A percentile compares a stretch with the other conserved stretches of the same genome.
Conservation (phyloP, 2,888 invertebrate genomes). For the Ypsolopha sequella region DNA sequence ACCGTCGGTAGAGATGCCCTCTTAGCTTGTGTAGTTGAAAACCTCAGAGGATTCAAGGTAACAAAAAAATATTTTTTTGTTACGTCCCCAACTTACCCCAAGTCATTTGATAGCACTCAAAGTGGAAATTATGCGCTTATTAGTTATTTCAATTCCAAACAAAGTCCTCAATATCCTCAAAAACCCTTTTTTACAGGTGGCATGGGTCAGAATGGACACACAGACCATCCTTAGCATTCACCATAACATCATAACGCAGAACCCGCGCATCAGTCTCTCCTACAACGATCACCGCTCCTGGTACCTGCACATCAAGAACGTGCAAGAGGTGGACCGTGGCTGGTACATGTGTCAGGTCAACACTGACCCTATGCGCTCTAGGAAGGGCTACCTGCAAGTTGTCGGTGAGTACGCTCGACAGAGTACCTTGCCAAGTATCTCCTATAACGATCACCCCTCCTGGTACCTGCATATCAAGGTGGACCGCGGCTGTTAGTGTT, state of each 20-base stretch:
- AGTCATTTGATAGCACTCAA: too few species aligned
- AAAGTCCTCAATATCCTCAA: too few species aligned
- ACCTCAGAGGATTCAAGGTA: conserved; percentile 89
- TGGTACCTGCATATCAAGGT: conserved; percentile 81
- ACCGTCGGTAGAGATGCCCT: conserved; percentile 88
- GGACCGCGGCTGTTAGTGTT: conserved; percentile 89
- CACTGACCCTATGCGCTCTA: conserved; percentile 92
- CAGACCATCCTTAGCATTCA: conserved; percentile 94
- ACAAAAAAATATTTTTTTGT: conserved; percentile 18
- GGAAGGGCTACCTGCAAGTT: conserved; percentile 91
- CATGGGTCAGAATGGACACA: conserved; percentile 94
- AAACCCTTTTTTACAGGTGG: conserved; percentile 71
- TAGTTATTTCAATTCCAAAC: too few species aligned
- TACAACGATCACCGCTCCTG: conserved; percentile 93
- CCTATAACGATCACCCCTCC: conserved; percentile 90
- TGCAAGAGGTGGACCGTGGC: conserved; percentile 88
- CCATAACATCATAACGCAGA: conserved; percentile 92
- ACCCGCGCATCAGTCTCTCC: conserved; percentile 86
- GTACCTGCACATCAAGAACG: conserved; percentile 91
- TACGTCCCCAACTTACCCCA: too few species aligned
- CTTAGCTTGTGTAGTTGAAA: conserved; percentile 90
- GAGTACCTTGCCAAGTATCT: conserved; percentile 61
- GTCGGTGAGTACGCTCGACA: conserved; percentile 76
- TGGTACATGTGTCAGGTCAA: conserved; percentile 96
- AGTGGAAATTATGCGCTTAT: too few species aligned